Conservation (phyloP, 2,888 invertebrate genomes). For the Aphrophora alni region DNA sequence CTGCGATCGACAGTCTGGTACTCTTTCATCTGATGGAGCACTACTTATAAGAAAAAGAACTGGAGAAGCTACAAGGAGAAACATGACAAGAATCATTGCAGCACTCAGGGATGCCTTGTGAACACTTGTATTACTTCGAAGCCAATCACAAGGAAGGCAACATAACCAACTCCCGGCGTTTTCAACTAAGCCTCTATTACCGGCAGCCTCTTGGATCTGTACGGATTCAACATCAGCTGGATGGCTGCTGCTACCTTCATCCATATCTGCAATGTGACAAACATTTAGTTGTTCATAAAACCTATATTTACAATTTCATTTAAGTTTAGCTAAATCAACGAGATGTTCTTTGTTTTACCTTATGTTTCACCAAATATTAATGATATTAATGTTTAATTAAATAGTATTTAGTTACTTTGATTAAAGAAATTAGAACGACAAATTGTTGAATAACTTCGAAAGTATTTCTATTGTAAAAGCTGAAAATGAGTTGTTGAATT, state of each 20-base stretch:
- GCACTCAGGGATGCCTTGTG: slow-evolving; percentile 66
- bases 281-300: too few species aligned
- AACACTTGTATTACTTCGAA: slow-evolving; percentile 63
- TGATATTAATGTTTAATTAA: too few species aligned
- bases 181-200: slow-evolving; percentile 11
- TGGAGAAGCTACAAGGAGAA: slow-evolving; percentile 65
- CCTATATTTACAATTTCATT: too few species aligned
- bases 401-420: too few species aligned
- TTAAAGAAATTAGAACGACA: too few species aligned
- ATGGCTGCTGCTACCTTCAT: neutral
- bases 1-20: neutral
- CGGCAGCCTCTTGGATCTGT: neutral
- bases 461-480: too few species aligned
- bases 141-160: slow-evolving; percentile 65
- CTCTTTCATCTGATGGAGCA: slow-evolving; percentile 38
- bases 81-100: slow-evolving; percentile 66
- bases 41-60: slow-evolving; percentile 64
- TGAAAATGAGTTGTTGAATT: too few species aligned
- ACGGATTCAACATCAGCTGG: neutral
- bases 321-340: too few species aligned
- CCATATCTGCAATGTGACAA: neutral
- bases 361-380: too few species aligned
- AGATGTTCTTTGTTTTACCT: too few species aligned
- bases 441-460: too few species aligned
- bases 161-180: slow-evolving; percentile 63